Conservation (phyloP, 2,797 vertebrate species). For the Falco naumanni region DNA sequence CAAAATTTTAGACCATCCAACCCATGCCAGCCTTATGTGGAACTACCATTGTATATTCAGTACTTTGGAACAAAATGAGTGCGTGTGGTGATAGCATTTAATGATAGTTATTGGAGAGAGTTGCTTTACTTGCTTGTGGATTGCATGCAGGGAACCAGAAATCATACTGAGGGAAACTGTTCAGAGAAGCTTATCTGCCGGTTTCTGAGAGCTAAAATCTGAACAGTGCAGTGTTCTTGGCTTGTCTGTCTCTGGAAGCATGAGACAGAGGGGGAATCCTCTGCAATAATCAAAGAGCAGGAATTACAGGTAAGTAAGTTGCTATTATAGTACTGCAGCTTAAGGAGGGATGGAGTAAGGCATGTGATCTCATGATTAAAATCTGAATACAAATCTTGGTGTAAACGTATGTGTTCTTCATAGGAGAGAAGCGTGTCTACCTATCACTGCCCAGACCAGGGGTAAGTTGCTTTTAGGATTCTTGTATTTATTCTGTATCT, state of each 20-base stretch:
- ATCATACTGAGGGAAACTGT: not conserved
- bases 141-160: not conserved
- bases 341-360: constrained; percentile 15
- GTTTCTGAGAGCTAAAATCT: not conserved
- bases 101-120: not conserved
- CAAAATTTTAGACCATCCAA: not conserved
- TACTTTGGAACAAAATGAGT: not conserved
- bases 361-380: not conserved
- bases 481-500: not conserved
- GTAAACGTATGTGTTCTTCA: constrained; percentile 75
- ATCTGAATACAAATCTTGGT: constrained; percentile 13
- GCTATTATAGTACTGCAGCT: not conserved
- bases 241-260: not conserved
- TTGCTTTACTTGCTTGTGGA: not conserved
- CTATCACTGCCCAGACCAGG: constrained; percentile 93
- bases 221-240: not conserved
- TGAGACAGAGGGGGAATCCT: not conserved
- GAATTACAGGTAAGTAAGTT: constrained; percentile 40
- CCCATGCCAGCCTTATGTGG: not conserved
- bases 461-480: constrained; percentile 81
- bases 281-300: not conserved
- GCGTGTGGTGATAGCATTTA: not conserved
- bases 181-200: not conserved
- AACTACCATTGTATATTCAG: not conserved
- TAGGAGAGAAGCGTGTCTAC: constrained; percentile 96